Conservation (phyloP, 2,113 vertebrate species). For the Nyctereutes procyonoides region DNA sequence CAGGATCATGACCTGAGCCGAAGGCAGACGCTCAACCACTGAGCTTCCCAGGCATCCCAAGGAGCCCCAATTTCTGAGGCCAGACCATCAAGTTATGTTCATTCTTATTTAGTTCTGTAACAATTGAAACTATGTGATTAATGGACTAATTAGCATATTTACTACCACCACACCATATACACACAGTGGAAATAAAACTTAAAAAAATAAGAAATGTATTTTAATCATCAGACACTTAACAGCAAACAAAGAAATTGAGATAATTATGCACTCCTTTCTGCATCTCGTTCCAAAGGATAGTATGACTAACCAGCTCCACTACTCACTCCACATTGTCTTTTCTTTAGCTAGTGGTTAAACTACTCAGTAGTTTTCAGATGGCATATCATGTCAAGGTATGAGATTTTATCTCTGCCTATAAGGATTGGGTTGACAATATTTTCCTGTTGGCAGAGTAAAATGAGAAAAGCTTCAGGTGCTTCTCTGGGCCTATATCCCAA, state of each 20-base stretch:
- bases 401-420: not conserved
- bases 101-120: not conserved
- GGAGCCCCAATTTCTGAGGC: not conserved
- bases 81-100: not conserved
- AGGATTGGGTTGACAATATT: not conserved
- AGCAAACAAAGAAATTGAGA: conserved; percentile 5
- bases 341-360: not conserved
- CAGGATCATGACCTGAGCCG: too few species aligned
- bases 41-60: not conserved
- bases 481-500: not conserved
- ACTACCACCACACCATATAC: not conserved
- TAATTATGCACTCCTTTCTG: not conserved
- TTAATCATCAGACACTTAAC: not conserved
- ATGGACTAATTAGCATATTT: not conserved
- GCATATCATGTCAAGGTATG: not conserved
- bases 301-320: not conserved
- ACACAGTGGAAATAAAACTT: not conserved
- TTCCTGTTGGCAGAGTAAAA: not conserved
- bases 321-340: not conserved
- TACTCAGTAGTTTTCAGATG: not conserved
- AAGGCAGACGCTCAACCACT: too few species aligned
- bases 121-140: not conserved
- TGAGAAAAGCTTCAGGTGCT: not conserved
- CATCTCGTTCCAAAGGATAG: not conserved
- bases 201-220: not conserved